These are phyloP conservation scores for Caenorhabditis brenneri DNA, from an alignment of 1,140 invertebrate genomes.

Conservation along the genomic window DNA sequence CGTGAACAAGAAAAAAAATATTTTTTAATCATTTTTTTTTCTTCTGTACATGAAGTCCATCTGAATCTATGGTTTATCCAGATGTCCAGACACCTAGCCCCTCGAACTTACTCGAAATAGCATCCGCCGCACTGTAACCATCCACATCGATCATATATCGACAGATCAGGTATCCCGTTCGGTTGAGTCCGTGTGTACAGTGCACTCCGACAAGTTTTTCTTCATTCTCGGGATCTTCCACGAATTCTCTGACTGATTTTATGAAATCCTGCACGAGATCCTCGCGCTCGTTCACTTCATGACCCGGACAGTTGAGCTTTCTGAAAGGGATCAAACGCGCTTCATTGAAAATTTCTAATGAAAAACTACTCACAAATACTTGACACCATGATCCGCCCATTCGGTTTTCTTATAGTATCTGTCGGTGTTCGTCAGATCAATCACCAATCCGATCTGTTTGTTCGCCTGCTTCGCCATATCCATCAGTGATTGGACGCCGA, in stretches of 20 bases:
- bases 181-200: conserved; percentile 87
- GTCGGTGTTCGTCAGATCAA: conserved; percentile 78
- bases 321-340: no score
- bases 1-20: no score
- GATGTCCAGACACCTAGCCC: no score
- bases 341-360: no score
- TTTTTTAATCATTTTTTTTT: no score
- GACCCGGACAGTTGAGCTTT: conserved; percentile 48
- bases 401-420: conserved; percentile 76
- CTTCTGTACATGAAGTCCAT: no score
- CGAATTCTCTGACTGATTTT: conserved; percentile 46
- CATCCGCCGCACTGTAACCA: conserved; percentile 31
- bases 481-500: background rate
- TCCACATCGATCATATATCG: conserved; percentile 59
- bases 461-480: conserved; percentile 20
- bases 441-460: conserved; percentile 75
- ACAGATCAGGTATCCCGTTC: conserved; percentile 86
- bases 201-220: conserved; percentile 83
- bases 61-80: no score
- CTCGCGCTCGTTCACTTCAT: conserved; percentile 47
- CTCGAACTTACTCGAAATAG: conserved; percentile 21
- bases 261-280: conserved; percentile 54
- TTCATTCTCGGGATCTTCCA: conserved; percentile 65
- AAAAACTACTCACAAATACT: conserved; percentile 68
- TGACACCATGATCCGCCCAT: conserved; percentile 68